Conservation (phyloP, 2,888 invertebrate genomes). For the Acleris sparsana region DNA sequence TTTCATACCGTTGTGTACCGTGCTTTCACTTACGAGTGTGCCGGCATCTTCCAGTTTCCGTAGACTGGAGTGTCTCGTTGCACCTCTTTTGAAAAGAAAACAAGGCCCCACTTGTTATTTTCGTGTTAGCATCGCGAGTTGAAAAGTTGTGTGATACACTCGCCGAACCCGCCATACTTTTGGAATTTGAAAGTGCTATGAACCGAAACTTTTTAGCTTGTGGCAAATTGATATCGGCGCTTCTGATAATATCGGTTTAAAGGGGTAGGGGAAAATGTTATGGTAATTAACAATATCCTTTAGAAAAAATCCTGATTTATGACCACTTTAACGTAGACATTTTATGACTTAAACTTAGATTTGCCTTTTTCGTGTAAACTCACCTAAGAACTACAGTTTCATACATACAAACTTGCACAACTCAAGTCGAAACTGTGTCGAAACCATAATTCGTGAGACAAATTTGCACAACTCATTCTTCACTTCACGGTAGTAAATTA, state of each 20-base stretch:
- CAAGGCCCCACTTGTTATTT: slow-evolving; percentile 23
- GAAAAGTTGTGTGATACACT: slow-evolving; percentile 5
- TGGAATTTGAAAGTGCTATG: neutral
- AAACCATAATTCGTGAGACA: too few species aligned
- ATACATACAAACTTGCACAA: too few species aligned
- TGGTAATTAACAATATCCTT: too few species aligned
- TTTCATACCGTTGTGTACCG: neutral
- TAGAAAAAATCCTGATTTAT: too few species aligned
- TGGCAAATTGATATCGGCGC: neutral
- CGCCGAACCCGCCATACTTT: neutral
- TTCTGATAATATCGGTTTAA: slow-evolving; percentile 1
- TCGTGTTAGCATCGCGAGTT: neutral
- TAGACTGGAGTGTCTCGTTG: slow-evolving; percentile 14
- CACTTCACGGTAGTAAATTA: too few species aligned
- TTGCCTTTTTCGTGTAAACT: too few species aligned
- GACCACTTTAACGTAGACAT: too few species aligned
- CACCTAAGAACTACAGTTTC: too few species aligned
- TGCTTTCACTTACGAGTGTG: too few species aligned
- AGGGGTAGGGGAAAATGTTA: neutral
- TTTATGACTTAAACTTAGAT: too few species aligned
- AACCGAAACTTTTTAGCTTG: slow-evolving; percentile 6
- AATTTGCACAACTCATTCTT: too few species aligned
- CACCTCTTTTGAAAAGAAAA: slow-evolving; percentile 16
- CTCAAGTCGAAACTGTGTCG: too few species aligned
- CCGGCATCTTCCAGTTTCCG: neutral